A percentile compares a stretch with the other conserved stretches of the same genome.
Evolutionary conservation across 2,113 vertebrate species (phyloP).

Genomic region (Ciconia stormi): DNA sequence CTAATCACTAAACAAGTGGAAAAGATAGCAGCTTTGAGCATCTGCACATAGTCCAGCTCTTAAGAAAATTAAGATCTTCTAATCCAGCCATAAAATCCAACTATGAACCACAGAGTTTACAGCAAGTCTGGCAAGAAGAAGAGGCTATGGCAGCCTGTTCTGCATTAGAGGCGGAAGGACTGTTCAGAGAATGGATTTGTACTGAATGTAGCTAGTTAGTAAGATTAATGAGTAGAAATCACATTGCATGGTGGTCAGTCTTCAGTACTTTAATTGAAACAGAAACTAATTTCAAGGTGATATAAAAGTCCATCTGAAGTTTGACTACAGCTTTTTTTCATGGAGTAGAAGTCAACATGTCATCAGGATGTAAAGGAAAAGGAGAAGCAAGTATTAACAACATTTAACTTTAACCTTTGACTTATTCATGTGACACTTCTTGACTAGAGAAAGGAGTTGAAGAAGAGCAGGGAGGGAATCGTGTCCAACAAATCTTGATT

Average conservation of each 20-base stretch:
- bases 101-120: neutral
- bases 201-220: constrained; percentile 32
- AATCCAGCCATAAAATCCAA: neutral
- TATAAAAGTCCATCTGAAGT: constrained; percentile 43
- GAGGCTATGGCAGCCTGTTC: neutral
- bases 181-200: neutral
- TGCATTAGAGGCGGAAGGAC: neutral
- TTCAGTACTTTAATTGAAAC: constrained; percentile 63
- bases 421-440: neutral
- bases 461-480: neutral
- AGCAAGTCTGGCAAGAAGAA: neutral
- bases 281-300: constrained; percentile 58
- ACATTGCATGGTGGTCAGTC: constrained; percentile 42
- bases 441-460: neutral
- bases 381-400: neutral
- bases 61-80: neutral
- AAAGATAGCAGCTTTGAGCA: neutral
- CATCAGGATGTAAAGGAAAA: neutral
- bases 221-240: constrained; percentile 67
- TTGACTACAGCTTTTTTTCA: neutral
- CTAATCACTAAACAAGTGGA: neutral
- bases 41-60: neutral
- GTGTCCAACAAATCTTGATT: neutral
- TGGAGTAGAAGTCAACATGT: neutral
- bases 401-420: neutral